Conservation (phyloP, 2,113 vertebrate genomes). For the Callipepla californica region DNA sequence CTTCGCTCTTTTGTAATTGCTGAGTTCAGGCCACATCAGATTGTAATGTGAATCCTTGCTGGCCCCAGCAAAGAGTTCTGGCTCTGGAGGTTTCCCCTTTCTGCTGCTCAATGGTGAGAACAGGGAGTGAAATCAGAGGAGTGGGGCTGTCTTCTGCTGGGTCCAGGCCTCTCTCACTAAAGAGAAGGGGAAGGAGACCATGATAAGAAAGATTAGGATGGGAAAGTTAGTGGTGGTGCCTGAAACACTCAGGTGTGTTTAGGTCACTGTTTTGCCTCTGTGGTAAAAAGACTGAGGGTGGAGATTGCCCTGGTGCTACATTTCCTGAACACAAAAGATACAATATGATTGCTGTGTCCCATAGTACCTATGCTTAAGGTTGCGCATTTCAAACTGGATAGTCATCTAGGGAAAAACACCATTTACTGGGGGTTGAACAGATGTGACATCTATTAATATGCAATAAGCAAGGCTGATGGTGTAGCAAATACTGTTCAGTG, state of each 20-base stretch:
- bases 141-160: background rate
- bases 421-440: conserved; percentile 15
- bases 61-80: background rate
- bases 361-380: background rate
- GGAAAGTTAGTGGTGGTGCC: background rate
- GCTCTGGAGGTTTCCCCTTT: background rate
- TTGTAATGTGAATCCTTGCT: background rate
- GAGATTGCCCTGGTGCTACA: background rate
- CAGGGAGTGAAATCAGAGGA: background rate
- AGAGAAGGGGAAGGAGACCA: background rate
- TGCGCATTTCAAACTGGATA: background rate
- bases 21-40: background rate
- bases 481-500: background rate
- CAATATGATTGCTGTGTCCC: background rate
- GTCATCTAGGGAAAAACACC: background rate
- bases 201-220: background rate
- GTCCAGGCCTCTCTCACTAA: background rate
- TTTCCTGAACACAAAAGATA: background rate
- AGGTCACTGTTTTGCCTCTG: background rate
- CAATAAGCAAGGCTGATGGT: background rate
- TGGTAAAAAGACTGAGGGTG: background rate
- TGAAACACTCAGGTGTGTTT: background rate
- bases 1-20: background rate
- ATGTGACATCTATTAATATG: background rate
- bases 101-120: background rate